Evolutionary conservation across 2,113 vertebrate genomes (phyloP).

Genomic region (Bos taurus): ARS-UCD2.0 NC_037355.1:27329001-27329500

Average conservation of each 20-base stretch:
- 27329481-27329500: neutral
- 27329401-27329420: neutral
- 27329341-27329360: neutral
- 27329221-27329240: neutral
- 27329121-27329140: neutral
- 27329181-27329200: neutral
- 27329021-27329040: neutral
- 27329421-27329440: neutral
- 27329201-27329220: neutral
- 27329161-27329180: neutral
- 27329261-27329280: neutral
- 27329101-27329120: neutral
- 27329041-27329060: fast-evolving
- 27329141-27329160: neutral
- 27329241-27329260: neutral
- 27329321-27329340: neutral
- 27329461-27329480: neutral
- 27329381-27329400: neutral
- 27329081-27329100: neutral
- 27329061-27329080: neutral
- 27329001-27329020: neutral
- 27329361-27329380: neutral
- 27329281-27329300: neutral
- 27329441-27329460: neutral
- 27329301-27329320: neutral